Evolutionary conservation across 1,140 invertebrate genomes (phyloP).

Genomic region (Charaxes varanes): DNA sequence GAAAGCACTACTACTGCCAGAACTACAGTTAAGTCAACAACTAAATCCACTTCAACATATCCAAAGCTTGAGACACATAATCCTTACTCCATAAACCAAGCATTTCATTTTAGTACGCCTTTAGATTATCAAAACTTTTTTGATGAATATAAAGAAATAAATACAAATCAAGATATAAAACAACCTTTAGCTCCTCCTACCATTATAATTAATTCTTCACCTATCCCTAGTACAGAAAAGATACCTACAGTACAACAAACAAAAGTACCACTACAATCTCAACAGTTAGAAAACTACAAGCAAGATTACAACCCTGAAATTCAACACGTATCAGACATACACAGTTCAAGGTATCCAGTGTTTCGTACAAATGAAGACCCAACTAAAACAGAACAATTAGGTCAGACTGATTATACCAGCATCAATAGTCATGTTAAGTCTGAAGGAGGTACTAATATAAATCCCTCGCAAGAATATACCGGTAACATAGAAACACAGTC

Average conservation of each 20-base stretch:
- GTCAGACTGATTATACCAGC: conserved; percentile 15
- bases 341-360: conserved; percentile 33
- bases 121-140: conserved; percentile 61
- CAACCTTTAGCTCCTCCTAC: conserved; percentile 17
- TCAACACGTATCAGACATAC: conserved; percentile 47
- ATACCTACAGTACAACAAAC: conserved; percentile 21
- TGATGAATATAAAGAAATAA: conserved; percentile 54
- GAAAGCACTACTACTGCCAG: conserved; percentile 33
- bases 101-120: conserved; percentile 63
- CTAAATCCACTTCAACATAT: conserved; percentile 42
- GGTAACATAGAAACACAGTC: conserved; percentile 24
- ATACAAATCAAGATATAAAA: conserved; percentile 27
- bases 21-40: conserved; percentile 35
- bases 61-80: conserved; percentile 62
- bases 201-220: conserved; percentile 15
- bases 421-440: conserved; percentile 5
- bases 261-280: conserved; percentile 18
- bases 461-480: conserved; percentile 22
- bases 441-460: conserved; percentile 15
- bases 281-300: conserved; percentile 36
- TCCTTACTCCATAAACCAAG: conserved; percentile 68
- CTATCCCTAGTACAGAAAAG: conserved; percentile 19
- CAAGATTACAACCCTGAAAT: conserved; percentile 57
- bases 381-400: conserved; percentile 25
- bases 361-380: conserved; percentile 42